Evolutionary conservation across 1,140 invertebrate species (phyloP).

Genomic region (Drosophila chauvacae): DNA sequence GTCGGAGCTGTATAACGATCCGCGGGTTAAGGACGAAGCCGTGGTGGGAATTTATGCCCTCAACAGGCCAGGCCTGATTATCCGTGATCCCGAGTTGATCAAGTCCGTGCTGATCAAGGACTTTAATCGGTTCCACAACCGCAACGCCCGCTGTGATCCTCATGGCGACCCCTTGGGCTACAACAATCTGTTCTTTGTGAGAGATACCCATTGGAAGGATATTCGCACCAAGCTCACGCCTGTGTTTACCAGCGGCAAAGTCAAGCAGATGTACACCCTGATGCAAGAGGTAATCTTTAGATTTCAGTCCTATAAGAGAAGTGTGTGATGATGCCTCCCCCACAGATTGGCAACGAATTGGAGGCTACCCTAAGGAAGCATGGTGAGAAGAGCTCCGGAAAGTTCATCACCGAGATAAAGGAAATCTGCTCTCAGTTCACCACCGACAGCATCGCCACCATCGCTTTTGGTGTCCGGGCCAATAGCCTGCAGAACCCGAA

Average conservation of each 20-base stretch:
- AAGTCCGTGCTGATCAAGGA: slow-evolving; percentile 86
- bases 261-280: slow-evolving; percentile 86
- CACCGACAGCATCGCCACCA: slow-evolving; percentile 87
- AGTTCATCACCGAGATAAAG: slow-evolving; percentile 75
- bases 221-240: slow-evolving; percentile 86
- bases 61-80: slow-evolving; percentile 84
- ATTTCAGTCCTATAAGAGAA: neutral
- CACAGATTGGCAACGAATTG: slow-evolving; percentile 61
- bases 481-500: slow-evolving; percentile 85
- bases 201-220: slow-evolving; percentile 85
- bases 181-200: slow-evolving; percentile 77
- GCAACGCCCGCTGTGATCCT: slow-evolving; percentile 59
- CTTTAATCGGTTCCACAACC: slow-evolving; percentile 80
- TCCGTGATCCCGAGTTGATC: slow-evolving; percentile 85
- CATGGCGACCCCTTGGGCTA: slow-evolving; percentile 66
- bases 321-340: neutral
- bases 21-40: slow-evolving; percentile 60
- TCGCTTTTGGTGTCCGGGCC: slow-evolving; percentile 87
- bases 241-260: slow-evolving; percentile 86
- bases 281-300: slow-evolving; percentile 78
- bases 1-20: slow-evolving; percentile 66
- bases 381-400: neutral
- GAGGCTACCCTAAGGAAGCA: slow-evolving; percentile 41
- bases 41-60: slow-evolving; percentile 84
- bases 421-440: slow-evolving; percentile 86